A percentile compares a stretch with the other conserved stretches of the same genome.
Evolutionary conservation across 2,888 invertebrate species (phyloP).

Genomic region (Chaetogeoica ovagalla): DNA sequence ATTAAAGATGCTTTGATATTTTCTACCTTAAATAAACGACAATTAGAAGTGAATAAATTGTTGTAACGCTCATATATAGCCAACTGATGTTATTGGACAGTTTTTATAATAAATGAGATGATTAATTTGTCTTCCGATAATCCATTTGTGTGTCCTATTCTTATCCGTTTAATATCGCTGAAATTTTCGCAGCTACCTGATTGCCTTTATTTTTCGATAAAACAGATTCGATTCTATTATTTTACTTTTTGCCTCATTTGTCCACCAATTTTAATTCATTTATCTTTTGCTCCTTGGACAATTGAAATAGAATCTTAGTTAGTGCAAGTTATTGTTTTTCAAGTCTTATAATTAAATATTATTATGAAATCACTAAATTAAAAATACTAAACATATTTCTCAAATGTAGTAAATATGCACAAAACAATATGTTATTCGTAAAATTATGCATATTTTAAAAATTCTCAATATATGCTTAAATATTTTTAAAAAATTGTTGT

Average conservation of each 20-base stretch:
- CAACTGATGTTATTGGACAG: not conserved
- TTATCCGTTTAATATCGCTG: not conserved
- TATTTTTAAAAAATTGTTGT: too few relatives aligned
- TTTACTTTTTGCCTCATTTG: not conserved
- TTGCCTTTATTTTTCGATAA: conserved; percentile 2
- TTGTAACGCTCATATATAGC: not conserved
- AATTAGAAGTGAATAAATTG: not conserved
- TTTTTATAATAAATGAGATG: not conserved
- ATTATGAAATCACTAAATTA: too few relatives aligned
- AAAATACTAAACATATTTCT: too few relatives aligned
- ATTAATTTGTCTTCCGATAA: not conserved
- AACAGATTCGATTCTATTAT: not conserved
- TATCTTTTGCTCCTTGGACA: not conserved
- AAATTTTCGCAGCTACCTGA: not conserved
- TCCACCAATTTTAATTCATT: not conserved
- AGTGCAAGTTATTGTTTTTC: not conserved
- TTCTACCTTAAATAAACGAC: not conserved
- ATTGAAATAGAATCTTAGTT: conserved; percentile 1
- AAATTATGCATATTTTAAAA: too few relatives aligned
- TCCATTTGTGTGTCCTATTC: not conserved
- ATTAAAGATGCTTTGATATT: too few relatives aligned
- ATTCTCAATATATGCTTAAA: too few relatives aligned
- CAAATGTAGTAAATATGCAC: too few relatives aligned
- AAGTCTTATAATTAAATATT: not conserved
- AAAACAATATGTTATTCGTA: too few relatives aligned